Evolutionary conservation across 1,140 invertebrate species (phyloP).

Genomic region (Atopsyche davidsoni): DNA sequence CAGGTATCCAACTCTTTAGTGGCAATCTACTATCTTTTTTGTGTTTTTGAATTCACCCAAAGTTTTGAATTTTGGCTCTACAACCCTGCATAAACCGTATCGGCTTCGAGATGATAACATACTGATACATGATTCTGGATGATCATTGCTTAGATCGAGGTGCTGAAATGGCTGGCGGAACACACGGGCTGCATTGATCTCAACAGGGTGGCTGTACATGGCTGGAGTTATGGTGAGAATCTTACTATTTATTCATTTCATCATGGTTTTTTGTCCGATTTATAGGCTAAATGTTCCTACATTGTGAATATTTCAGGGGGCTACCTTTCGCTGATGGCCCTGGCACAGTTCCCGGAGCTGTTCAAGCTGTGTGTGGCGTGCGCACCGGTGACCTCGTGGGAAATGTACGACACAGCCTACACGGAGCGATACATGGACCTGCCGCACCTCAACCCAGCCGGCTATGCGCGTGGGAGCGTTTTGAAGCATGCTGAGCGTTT

Average conservation of each 20-base stretch:
- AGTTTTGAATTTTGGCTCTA: too few species aligned
- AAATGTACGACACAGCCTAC: conserved; percentile 89
- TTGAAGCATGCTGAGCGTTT: conserved; percentile 71
- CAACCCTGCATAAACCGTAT: too few species aligned
- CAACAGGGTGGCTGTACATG: conserved; percentile 88
- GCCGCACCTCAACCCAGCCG: conserved; percentile 50
- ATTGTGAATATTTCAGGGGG: conserved; percentile 48
- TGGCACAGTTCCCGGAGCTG: conserved; percentile 74
- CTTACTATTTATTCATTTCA: not conserved
- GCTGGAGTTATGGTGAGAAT: conserved; percentile 90
- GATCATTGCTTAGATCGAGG: too few species aligned
- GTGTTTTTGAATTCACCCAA: too few species aligned
- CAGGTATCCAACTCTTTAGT: too few species aligned
- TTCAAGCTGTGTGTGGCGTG: conserved; percentile 92
- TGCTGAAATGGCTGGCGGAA: conserved; percentile 79
- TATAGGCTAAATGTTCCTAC: not conserved
- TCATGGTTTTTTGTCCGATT: not conserved
- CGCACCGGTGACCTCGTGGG: conserved; percentile 95
- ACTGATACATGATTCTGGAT: too few species aligned
- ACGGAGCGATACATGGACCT: conserved; percentile 96
- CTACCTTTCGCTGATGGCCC: conserved; percentile 78
- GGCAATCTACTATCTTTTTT: too few species aligned
- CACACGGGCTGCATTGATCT: conserved; percentile 86
- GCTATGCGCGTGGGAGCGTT: conserved; percentile 38
- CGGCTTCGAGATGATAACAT: too few species aligned